These are phyloP conservation scores for Fragum fragum DNA, from an alignment of 2,888 invertebrate genomes.

Conservation along the genomic window DNA sequence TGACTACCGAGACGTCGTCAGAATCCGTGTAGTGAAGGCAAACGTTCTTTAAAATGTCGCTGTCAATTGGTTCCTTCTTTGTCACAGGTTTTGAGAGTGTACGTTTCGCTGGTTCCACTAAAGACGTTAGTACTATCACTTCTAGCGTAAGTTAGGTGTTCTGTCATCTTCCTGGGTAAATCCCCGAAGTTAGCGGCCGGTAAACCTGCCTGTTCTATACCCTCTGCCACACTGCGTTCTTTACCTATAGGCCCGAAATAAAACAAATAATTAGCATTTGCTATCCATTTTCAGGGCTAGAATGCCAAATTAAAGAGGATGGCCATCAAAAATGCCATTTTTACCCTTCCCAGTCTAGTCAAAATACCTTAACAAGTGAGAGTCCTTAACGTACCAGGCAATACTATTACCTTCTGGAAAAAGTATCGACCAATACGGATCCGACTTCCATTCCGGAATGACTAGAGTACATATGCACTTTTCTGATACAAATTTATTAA, in stretches of 20 bases:
- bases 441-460: slow-evolving; percentile 40
- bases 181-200: slow-evolving; percentile 6
- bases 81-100: slow-evolving; percentile 30
- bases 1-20: slow-evolving; percentile 22
- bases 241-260: slow-evolving; percentile 30
- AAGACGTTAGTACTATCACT: slow-evolving; percentile 43
- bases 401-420: slow-evolving; percentile 4
- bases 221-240: neutral
- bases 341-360: slow-evolving; percentile 31
- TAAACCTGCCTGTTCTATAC: slow-evolving; percentile 19
- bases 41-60: slow-evolving; percentile 40
- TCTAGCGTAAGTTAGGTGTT: slow-evolving; percentile 26
- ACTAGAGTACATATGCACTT: slow-evolving; percentile 25
- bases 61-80: slow-evolving; percentile 55
- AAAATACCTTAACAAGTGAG: slow-evolving; percentile 24
- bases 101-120: slow-evolving; percentile 53
- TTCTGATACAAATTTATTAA: slow-evolving; percentile 27
- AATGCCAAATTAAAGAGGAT: slow-evolving; percentile 27
- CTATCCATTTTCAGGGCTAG: slow-evolving; percentile 23
- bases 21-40: slow-evolving; percentile 41
- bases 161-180: slow-evolving; percentile 40
- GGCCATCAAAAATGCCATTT: slow-evolving; percentile 36
- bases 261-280: neutral
- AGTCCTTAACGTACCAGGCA: slow-evolving; percentile 9
- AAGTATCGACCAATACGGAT: slow-evolving; percentile 26